A percentile compares a stretch with the other conserved stretches of the same genome.
Conservation (phyloP, 2,888 invertebrate species). For the Cheilosia pagana region DNA sequence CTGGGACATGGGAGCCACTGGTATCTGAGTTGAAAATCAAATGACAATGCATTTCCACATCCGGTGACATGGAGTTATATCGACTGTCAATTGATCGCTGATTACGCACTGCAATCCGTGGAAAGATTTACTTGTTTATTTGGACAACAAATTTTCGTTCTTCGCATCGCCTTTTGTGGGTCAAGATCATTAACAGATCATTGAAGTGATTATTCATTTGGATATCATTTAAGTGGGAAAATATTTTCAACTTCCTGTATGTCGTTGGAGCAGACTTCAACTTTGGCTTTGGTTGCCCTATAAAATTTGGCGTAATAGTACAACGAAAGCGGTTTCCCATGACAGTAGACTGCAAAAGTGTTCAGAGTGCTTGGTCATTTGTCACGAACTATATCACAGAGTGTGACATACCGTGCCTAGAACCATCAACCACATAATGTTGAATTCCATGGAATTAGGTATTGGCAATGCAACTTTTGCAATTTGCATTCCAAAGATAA, state of each 20-base stretch:
- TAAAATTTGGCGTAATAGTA: too few species aligned
- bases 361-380: neutral
- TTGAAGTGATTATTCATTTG: constrained; percentile 14
- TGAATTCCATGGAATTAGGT: neutral
- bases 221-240: neutral
- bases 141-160: constrained; percentile 12
- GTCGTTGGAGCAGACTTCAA: neutral
- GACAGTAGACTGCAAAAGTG: neutral
- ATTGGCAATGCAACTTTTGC: constrained; percentile 18
- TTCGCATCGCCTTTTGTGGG: constrained; percentile 34
- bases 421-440: neutral
- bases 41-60: constrained; percentile 57
- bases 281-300: too few species aligned
- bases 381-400: neutral
- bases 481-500: constrained; percentile 45
- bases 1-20: neutral
- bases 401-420: neutral
- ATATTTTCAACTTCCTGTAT: constrained; percentile 10
- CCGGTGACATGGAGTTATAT: constrained; percentile 33
- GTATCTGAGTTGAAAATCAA: constrained; percentile 47
- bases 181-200: constrained; percentile 38
- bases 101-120: neutral
- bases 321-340: too few species aligned
- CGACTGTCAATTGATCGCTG: constrained; percentile 10
- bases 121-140: constrained; percentile 35